Evolutionary conservation across 2,113 vertebrate genomes (phyloP), one percentile per base, ranked within the genome.

Genomic region (Aix galericulata): DNA sequence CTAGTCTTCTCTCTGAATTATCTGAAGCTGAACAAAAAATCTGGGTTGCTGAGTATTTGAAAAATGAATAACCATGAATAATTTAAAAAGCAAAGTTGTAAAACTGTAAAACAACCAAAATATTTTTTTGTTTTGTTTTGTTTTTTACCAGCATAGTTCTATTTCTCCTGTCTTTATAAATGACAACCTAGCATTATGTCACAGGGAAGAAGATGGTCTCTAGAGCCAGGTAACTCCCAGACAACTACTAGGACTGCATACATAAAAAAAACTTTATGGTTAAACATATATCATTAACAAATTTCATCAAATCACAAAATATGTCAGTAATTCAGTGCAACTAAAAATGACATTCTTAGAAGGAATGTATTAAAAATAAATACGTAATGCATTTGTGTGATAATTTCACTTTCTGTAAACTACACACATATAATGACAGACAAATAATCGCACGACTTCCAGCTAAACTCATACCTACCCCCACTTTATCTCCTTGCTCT

Each of bases 401-500:
- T 44, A 80, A 69, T 82, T 91, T 82, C 29, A 18, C 13, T 68
- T 58, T 56, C 42, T 34, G 22, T 31, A 44, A 86, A 31, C 15
- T 36, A 58, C 46, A 67, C 22, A 60, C 8, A 13, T 14, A 17
- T 10, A 76, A 48, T 6, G 13, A 69, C 17, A 86, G 55, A 14
- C 44, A 8, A 63, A 68, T 50, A 86, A 58, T 7, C 17, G 21
- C 66, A 21, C 12, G 6, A 66, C 40, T 88, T 58, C n/a, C 48
- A 87, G 68, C 21, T 62, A 69, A 88, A 40, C 14, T 86, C 63
- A 59, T 14, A 78, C 64, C 29, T 93, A 93, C 95, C 93, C 98
- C 90, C 31, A 98, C 98, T 98, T 90, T 87, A 38, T 96, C 78
- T 17, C 97, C 97, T 62, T 98, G 97, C 64, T 97, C 97, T 95